Conservation (phyloP, 2,888 invertebrate species). For the Sussaba pulchella region DNA sequence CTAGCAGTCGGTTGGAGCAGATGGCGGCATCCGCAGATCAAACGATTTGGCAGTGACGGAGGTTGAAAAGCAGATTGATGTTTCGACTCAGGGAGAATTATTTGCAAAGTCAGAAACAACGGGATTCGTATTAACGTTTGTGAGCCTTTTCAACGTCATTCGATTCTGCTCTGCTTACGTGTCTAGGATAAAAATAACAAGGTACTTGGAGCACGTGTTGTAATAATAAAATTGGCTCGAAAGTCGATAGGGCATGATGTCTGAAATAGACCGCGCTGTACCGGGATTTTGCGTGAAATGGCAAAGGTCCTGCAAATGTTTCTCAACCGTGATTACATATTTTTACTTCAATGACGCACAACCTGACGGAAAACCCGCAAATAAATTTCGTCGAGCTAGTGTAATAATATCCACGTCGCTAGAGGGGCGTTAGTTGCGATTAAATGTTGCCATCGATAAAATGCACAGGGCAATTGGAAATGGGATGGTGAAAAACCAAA, state of each 20-base stretch:
- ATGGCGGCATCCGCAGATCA: too few species aligned
- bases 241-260: constrained; percentile 46
- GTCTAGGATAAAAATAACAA: constrained; percentile 33
- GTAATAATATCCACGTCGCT: constrained; percentile 1
- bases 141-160: constrained; percentile 43
- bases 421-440: not conserved
- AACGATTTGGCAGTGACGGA: too few species aligned
- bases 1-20: too few species aligned
- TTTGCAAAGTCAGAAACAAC: too few species aligned
- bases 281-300: constrained; percentile 44
- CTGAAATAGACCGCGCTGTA: not conserved
- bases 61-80: too few species aligned
- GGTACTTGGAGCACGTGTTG: constrained; percentile 32
- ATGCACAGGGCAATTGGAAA: too few species aligned
- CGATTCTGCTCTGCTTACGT: not conserved
- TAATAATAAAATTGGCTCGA: constrained; percentile 35
- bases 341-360: not conserved
- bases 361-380: constrained; percentile 7
- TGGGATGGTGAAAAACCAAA: too few species aligned
- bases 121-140: not conserved
- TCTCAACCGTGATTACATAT: not conserved
- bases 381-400: not conserved
- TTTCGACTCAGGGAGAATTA: too few species aligned
- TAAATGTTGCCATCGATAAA: too few species aligned
- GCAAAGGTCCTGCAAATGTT: constrained; percentile 36